Conservation (phyloP, 2,888 invertebrate genomes). For the Cylloceria caligata region DNA sequence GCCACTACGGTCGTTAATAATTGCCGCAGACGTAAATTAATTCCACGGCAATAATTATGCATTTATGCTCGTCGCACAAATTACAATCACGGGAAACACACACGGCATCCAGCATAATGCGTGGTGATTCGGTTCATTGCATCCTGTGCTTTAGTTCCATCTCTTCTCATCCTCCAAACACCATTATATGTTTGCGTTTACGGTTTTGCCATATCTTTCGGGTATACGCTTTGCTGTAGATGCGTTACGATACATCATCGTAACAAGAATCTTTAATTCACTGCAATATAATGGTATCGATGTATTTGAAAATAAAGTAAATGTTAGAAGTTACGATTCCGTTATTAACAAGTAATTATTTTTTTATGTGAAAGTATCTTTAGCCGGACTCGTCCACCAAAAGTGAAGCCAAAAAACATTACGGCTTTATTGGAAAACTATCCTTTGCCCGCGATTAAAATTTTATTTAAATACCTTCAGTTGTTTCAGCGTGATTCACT, state of each 20-base stretch:
- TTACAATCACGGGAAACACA: slow-evolving; percentile 78
- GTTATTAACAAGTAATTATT: not conserved
- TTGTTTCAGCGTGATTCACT: too few species aligned
- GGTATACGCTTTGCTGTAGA: slow-evolving; percentile 34
- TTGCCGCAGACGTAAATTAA: slow-evolving; percentile 77
- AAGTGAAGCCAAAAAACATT: too few species aligned
- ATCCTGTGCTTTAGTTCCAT: slow-evolving; percentile 70
- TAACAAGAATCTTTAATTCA: slow-evolving; percentile 19
- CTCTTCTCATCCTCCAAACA: slow-evolving; percentile 36
- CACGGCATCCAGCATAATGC: slow-evolving; percentile 76
- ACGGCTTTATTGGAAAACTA: too few species aligned
- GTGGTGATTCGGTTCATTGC: slow-evolving; percentile 79
- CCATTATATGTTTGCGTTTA: slow-evolving; percentile 72
- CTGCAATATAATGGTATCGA: not conserved
- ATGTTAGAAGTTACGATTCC: not conserved
- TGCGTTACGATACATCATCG: slow-evolving; percentile 11
- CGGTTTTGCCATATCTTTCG: slow-evolving; percentile 46
- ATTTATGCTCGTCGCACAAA: slow-evolving; percentile 80
- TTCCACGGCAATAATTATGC: slow-evolving; percentile 79
- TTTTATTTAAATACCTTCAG: too few species aligned
- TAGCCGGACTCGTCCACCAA: too few species aligned
- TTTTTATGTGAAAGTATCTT: too few species aligned
- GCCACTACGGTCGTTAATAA: slow-evolving; percentile 75
- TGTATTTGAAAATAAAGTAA: not conserved
- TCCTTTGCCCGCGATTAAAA: too few species aligned